Evolutionary conservation across 2,113 vertebrate genomes (phyloP).

Genomic region (Microcebus lehilahytsara): DNA sequence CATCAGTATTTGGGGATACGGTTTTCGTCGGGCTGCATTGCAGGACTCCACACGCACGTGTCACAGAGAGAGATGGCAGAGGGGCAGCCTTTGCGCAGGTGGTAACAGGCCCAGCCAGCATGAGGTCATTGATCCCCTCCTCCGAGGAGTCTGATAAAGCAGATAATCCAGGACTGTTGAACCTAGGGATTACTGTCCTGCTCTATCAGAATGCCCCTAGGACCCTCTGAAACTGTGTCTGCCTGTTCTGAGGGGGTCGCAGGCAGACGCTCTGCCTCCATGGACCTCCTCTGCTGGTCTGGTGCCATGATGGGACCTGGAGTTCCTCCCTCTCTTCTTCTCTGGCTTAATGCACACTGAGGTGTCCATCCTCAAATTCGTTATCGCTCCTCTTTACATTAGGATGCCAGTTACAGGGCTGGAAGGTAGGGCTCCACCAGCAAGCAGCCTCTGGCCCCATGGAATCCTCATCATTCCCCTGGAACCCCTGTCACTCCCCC

Average conservation of each 20-base stretch:
- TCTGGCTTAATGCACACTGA: not conserved
- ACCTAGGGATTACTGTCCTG: not conserved
- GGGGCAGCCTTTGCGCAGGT: accelerated
- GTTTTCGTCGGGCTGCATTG: not conserved
- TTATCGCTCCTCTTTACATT: not conserved
- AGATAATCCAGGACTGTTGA: not conserved
- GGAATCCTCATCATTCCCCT: not conserved
- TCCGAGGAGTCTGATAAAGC: not conserved
- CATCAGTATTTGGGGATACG: not conserved
- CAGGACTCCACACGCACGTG: not conserved
- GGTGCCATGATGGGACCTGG: not conserved
- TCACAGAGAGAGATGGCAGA: not conserved
- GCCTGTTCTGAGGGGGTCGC: not conserved
- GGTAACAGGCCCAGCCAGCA: not conserved
- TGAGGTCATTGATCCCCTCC: not conserved
- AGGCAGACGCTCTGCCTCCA: not conserved
- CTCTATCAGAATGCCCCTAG: not conserved
- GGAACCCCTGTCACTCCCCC: no score
- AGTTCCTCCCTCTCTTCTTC: not conserved
- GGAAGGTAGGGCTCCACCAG: not conserved
- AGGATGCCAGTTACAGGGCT: not conserved
- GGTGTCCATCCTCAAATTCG: not conserved
- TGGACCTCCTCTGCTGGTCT: not conserved
- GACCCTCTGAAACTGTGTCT: not conserved
- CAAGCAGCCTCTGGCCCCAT: not conserved